phyloP scores from a whole-genome alignment of 1,140 invertebrate species.

The Nylanderia fulva region DNA sequence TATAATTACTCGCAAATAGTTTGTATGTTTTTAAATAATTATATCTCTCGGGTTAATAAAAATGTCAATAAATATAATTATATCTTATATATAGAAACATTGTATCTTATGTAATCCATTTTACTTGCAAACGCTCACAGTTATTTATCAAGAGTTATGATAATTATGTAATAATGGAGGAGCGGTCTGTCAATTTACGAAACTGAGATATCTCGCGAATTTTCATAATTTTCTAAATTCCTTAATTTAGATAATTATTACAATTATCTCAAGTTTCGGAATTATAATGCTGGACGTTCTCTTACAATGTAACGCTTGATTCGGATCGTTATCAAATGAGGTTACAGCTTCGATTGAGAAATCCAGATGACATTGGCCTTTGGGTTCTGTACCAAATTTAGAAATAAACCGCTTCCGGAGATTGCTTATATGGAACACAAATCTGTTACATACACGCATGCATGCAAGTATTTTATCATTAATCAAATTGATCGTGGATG shows the following conservation, averaged over 20 bases:
- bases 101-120: constrained; percentile 22
- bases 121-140: no score
- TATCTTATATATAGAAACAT: not conserved
- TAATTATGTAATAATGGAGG: constrained; percentile 39
- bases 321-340: constrained; percentile 62
- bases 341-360: constrained; percentile 61
- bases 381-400: constrained; percentile 60
- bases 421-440: not conserved
- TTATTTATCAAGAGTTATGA: constrained; percentile 7
- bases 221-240: constrained; percentile 8
- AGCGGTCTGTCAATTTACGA: not conserved
- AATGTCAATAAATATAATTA: not conserved
- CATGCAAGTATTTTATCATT: not conserved
- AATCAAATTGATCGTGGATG: not conserved
- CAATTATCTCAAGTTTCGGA: not conserved
- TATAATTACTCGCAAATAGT: no score
- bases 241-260: constrained; percentile 17
- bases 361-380: constrained; percentile 68
- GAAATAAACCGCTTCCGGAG: constrained; percentile 46
- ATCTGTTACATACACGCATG: not conserved
- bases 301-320: not conserved
- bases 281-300: not conserved
- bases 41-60: not conserved
- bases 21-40: not conserved
- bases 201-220: not conserved